Evolutionary conservation across 2,797 vertebrate genomes (phyloP), one percentile per base, ranked within the genome.

Genomic region (Microctenopoma steveboyesi): DNA sequence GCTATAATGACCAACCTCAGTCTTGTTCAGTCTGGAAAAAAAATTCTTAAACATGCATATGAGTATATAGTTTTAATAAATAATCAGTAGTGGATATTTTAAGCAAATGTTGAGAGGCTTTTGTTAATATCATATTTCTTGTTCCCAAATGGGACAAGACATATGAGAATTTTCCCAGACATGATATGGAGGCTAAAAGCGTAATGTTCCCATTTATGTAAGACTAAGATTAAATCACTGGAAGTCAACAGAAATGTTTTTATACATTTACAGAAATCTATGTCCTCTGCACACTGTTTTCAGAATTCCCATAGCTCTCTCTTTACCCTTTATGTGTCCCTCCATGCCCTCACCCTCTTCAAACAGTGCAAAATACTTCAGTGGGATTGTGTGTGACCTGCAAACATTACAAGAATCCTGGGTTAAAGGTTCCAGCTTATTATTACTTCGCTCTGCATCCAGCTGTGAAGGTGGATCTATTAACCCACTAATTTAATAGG

Each of bases 101-200:
- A 1, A 43, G 47, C 39, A 57, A 53, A 45, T 51, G n/a, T 40
- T 43, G 40, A 67, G 46, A 64, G 54, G 35, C 33, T 47, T 64
- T 71, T 47, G 51, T 55, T 59, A 63, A 59, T 14, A 51, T 78
- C 16, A 73, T 69, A 56, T 82, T 64, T 37, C 35, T 30, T 67
- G 7, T 81, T 66, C 68, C 14, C 7, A 72, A 64, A 68, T 33
- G 69, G 56, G 72, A 84, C 49, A 72, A 63, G 70, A 81, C 78
- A 86, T 33, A 62, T 42, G 11, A 84, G 71, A 33, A 47, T 50
- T 42, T 85, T 87, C 72, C 71, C 83, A 86, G 66, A 57, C 45
- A 65, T 22, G 30, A 53, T 48, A 27, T 18, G 46, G 28, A 4
- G 10, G 45, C 45, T 52, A 37, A 74, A 72, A 59, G 14, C 49